Percentiles rank a stretch among this genome's conserved stretches.
Evolutionary conservation across 2,888 invertebrate genomes (phyloP).

Genomic region (Scrobipalpa costella): DNA sequence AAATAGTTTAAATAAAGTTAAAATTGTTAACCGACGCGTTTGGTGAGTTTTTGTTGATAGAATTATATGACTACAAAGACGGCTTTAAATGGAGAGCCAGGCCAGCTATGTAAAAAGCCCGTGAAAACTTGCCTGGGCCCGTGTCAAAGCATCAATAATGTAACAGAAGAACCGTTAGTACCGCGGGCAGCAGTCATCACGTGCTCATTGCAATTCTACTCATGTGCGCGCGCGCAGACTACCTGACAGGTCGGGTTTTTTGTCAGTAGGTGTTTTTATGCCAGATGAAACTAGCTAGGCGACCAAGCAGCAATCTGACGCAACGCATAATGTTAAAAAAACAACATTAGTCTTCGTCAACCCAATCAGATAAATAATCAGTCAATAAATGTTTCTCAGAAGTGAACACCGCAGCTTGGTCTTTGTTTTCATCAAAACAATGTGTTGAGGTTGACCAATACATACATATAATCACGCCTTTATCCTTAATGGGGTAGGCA

Average conservation of each 20-base stretch:
- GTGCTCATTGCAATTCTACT: constrained; percentile 53
- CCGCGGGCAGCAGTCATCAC: constrained; percentile 36
- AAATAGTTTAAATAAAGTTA: too few relatives aligned
- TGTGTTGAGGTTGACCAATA: too few relatives aligned
- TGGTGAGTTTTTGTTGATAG: neutral
- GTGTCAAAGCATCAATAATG: constrained; percentile 45
- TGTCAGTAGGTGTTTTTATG: constrained; percentile 10
- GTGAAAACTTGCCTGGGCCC: constrained; percentile 22
- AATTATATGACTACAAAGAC: neutral
- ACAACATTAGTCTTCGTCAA: too few relatives aligned
- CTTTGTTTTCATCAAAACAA: too few relatives aligned
- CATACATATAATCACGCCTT: too few relatives aligned
- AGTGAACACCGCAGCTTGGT: too few relatives aligned
- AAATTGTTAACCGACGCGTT: too few relatives aligned
- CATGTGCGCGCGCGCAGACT: constrained; percentile 28
- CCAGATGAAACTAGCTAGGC: neutral
- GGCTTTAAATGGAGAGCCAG: neutral
- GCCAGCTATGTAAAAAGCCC: neutral
- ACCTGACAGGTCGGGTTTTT: constrained; percentile 20
- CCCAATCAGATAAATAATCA: too few relatives aligned
- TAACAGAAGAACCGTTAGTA: constrained; percentile 42
- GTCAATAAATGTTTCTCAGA: too few relatives aligned
- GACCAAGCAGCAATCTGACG: neutral
- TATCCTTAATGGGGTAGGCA: too few relatives aligned
- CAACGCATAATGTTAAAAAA: neutral